phyloP scores from a whole-genome alignment of 2,113 vertebrate genomes.

The Acinonyx jubatus region DNA sequence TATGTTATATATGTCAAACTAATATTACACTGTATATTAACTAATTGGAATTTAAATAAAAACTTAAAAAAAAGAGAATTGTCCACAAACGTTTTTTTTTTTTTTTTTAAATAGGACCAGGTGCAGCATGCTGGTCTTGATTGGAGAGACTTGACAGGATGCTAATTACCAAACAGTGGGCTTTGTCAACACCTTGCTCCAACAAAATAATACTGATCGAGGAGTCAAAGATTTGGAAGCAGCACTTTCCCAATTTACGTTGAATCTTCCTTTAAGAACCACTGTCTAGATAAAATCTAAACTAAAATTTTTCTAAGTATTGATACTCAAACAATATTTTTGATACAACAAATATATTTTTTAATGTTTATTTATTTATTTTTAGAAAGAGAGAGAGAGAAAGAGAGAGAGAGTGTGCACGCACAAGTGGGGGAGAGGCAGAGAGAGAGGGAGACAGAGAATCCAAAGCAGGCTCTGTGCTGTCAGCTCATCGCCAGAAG shows the following conservation, averaged over 20 bases:
- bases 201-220: not conserved
- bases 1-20: not conserved
- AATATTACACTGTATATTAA: not conserved
- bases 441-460: too few species aligned
- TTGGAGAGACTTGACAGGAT: constrained; percentile 36
- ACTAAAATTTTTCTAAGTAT: not conserved
- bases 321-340: constrained; percentile 38
- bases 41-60: not conserved
- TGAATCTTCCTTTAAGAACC: not conserved
- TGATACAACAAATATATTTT: not conserved
- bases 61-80: not conserved
- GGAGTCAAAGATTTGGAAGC: not conserved
- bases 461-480: too few species aligned
- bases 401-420: too few species aligned
- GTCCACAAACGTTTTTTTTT: not conserved
- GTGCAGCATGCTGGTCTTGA: not conserved
- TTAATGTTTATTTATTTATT: too few species aligned
- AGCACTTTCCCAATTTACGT: constrained; percentile 8
- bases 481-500: too few species aligned
- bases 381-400: too few species aligned
- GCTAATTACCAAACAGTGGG: constrained; percentile 21
- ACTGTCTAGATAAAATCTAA: constrained; percentile 34
- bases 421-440: too few species aligned
- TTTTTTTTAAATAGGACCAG: not conserved
- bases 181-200: not conserved